phyloP scores from a whole-genome alignment of 2,797 vertebrate species.

The Poeciliopsis turneri region DNA sequence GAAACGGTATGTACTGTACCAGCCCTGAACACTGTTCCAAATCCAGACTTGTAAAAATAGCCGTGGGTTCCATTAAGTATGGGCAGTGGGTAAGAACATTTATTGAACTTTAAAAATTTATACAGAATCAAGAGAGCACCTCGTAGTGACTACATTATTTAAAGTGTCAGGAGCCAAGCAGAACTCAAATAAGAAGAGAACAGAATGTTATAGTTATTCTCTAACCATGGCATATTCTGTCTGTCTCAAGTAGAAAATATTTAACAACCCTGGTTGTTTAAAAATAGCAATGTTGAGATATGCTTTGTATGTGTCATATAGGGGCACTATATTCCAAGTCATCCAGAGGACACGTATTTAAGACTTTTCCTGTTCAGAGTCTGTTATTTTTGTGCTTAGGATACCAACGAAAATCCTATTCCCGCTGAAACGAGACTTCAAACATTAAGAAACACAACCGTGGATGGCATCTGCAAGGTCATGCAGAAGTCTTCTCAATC shows the following conservation, averaged over 20 bases:
- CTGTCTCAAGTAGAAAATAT: slow-evolving; percentile 23
- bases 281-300: neutral
- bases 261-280: neutral
- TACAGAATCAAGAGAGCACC: slow-evolving; percentile 63
- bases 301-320: neutral
- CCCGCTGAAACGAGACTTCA: neutral
- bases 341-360: neutral
- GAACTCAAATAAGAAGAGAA: slow-evolving; percentile 54
- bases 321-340: neutral
- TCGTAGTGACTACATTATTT: slow-evolving; percentile 70
- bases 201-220: slow-evolving; percentile 49
- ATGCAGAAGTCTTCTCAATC: neutral
- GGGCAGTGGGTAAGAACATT: slow-evolving; percentile 66
- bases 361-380: neutral
- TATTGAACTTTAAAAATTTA: slow-evolving; percentile 78
- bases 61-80: slow-evolving; percentile 63
- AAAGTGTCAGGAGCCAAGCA: slow-evolving; percentile 47
- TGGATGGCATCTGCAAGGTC: neutral
- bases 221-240: slow-evolving; percentile 27
- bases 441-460: neutral
- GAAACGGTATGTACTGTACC: slow-evolving; percentile 19
- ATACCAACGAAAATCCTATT: neutral
- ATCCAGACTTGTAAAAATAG: slow-evolving; percentile 60
- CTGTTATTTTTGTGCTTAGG: neutral
- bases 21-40: slow-evolving; percentile 47